Percentiles rank a stretch among this genome's conserved stretches.
These are phyloP conservation scores for Pavo muticus DNA, from an alignment of 2,113 vertebrate species.

Conservation along the genomic window DNA sequence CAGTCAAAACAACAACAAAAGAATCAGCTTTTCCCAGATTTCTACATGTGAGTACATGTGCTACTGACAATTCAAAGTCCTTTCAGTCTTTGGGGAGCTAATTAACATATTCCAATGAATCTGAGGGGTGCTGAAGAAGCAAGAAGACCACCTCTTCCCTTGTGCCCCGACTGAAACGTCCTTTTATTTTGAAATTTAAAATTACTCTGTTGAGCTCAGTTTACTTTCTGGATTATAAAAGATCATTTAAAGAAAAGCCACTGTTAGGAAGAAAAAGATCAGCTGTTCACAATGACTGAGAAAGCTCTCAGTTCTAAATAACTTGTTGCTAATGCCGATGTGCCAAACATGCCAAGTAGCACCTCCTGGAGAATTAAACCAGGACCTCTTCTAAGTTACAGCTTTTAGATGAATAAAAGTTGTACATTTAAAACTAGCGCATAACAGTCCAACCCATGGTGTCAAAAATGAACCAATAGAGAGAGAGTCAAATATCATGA, in stretches of 20 bases:
- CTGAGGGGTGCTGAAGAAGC: not conserved
- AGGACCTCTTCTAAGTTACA: not conserved
- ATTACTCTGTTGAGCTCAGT: not conserved
- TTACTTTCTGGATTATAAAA: not conserved
- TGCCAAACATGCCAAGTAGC: not conserved
- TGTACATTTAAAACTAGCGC: not conserved
- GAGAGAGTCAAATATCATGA: not conserved
- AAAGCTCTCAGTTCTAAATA: not conserved
- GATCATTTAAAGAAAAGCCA: not conserved
- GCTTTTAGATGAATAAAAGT: not conserved
- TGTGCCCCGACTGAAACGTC: not conserved
- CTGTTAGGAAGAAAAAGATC: not conserved
- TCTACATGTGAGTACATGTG: not conserved
- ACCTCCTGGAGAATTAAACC: not conserved
- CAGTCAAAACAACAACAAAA: constrained; percentile 15
- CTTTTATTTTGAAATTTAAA: constrained; percentile 28
- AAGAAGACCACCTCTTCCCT: not conserved
- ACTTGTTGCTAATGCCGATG: fast-evolving
- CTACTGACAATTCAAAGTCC: constrained; percentile 17
- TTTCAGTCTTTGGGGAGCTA: not conserved
- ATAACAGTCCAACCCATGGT: not conserved
- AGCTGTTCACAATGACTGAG: not conserved
- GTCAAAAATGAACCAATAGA: not conserved
- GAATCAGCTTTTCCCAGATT: not conserved
- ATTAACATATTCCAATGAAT: constrained; percentile 4